A percentile compares a stretch with the other conserved stretches of the same genome.
These are phyloP conservation scores for Hybognathus amarus DNA, from an alignment of 2,797 vertebrate species.

Conservation along the genomic window DNA sequence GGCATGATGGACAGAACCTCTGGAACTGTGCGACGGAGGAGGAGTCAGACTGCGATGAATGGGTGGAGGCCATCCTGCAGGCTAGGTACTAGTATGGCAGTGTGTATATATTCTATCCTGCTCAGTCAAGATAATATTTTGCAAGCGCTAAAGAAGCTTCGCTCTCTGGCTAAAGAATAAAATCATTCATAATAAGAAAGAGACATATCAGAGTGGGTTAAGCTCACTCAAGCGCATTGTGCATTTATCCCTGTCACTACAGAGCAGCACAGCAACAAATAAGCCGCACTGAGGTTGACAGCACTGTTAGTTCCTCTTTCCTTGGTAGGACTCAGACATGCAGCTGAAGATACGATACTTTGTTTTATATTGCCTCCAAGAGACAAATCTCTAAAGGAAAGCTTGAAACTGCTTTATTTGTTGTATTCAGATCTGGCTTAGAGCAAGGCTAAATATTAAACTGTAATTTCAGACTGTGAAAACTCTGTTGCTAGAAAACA, in stretches of 20 bases:
- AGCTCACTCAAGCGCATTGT: slow-evolving; percentile 16
- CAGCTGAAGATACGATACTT: slow-evolving; percentile 23
- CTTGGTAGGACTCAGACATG: slow-evolving; percentile 23
- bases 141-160: slow-evolving; percentile 1
- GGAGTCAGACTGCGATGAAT: slow-evolving; percentile 91
- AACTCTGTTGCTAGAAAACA: not conserved
- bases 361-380: slow-evolving; percentile 20
- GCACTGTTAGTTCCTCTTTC: slow-evolving; percentile 36
- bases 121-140: slow-evolving; percentile 2
- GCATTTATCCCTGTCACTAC: slow-evolving; percentile 43
- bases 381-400: slow-evolving; percentile 32
- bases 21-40: slow-evolving; percentile 96
- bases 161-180: slow-evolving; percentile 10
- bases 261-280: slow-evolving; percentile 46
- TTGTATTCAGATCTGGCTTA: slow-evolving; percentile 9
- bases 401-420: slow-evolving; percentile 22
- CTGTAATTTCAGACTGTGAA: not conserved
- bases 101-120: not conserved
- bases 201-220: slow-evolving; percentile 31
- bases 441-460: slow-evolving; percentile 26
- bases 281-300: slow-evolving; percentile 45
- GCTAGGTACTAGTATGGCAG: slow-evolving; percentile 81
- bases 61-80: slow-evolving; percentile 97
- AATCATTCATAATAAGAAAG: slow-evolving; percentile 35
- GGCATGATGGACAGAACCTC: slow-evolving; percentile 94